Evolutionary conservation across 2,113 vertebrate genomes (phyloP).

Genomic region (Melanerpes aurifrons): DNA sequence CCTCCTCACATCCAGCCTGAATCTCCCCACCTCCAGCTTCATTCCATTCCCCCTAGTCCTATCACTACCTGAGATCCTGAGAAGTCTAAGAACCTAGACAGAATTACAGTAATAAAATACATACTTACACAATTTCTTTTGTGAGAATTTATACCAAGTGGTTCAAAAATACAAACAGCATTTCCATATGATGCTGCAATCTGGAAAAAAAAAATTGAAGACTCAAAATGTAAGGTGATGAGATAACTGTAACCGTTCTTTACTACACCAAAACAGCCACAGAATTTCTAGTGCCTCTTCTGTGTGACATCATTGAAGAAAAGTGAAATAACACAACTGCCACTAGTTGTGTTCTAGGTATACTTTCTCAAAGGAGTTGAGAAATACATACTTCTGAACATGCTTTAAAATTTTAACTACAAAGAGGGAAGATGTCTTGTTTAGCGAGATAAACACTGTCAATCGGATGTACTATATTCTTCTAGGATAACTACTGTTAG

Average conservation of each 20-base stretch:
- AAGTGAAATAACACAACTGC: background rate
- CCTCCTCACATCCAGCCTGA: too few species aligned
- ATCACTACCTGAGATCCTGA: too few species aligned
- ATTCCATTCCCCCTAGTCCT: too few species aligned
- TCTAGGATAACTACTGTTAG: background rate
- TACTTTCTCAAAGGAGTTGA: background rate
- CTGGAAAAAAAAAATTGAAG: slow-evolving; percentile 76
- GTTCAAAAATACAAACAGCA: slow-evolving; percentile 98
- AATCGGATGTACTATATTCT: background rate
- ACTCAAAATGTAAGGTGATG: slow-evolving; percentile 2
- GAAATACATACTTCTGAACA: background rate
- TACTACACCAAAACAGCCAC: background rate
- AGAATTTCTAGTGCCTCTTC: background rate
- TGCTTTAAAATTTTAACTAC: background rate
- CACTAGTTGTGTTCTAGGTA: background rate
- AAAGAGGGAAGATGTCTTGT: background rate
- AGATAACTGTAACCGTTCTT: background rate
- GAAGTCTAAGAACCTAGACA: background rate
- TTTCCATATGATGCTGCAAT: slow-evolving; percentile 98
- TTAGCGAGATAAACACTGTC: background rate
- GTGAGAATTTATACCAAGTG: slow-evolving; percentile 90
- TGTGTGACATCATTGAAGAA: background rate
- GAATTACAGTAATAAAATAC: background rate
- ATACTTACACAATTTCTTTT: slow-evolving; percentile 95
- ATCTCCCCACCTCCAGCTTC: too few species aligned